A percentile compares a stretch with the other conserved stretches of the same genome.
phyloP scores from a whole-genome alignment of 2,113 vertebrate species.

The Garra rufa region DNA sequence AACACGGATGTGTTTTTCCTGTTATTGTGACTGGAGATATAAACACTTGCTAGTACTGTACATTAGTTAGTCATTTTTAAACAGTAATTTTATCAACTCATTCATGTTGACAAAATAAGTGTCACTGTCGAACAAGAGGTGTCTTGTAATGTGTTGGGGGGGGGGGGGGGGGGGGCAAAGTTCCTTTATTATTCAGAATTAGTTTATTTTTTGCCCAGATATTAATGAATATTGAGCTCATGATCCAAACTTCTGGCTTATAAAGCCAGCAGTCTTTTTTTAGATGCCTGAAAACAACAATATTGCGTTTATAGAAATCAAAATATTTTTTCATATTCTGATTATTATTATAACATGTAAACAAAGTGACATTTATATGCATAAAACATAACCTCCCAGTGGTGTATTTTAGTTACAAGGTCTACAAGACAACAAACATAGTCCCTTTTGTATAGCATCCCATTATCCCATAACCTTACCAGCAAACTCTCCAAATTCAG shows the following conservation, averaged over 20 bases:
- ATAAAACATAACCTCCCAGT: neutral
- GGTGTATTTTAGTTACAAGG: neutral
- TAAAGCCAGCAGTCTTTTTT: neutral
- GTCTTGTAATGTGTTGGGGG: neutral
- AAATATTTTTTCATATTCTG: neutral
- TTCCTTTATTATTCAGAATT: neutral
- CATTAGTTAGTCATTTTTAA: neutral
- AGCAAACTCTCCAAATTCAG: conserved; percentile 91
- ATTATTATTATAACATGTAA: neutral
- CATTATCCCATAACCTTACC: conserved; percentile 78
- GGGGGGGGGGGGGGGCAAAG: no score
- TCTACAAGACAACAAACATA: neutral
- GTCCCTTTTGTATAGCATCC: neutral
- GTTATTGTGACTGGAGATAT: neutral
- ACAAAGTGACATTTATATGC: neutral
- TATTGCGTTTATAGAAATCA: neutral
- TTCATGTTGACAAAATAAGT: neutral
- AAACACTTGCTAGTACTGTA: neutral
- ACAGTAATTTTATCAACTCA: neutral
- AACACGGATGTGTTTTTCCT: neutral
- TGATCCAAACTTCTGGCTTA: neutral
- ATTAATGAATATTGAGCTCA: neutral
- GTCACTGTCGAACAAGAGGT: neutral
- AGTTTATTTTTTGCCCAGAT: neutral
- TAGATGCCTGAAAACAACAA: neutral